Base-by-base conservation (phyloP, 2,797 vertebrate genomes). In the Amphiprion clarkii region DNA sequence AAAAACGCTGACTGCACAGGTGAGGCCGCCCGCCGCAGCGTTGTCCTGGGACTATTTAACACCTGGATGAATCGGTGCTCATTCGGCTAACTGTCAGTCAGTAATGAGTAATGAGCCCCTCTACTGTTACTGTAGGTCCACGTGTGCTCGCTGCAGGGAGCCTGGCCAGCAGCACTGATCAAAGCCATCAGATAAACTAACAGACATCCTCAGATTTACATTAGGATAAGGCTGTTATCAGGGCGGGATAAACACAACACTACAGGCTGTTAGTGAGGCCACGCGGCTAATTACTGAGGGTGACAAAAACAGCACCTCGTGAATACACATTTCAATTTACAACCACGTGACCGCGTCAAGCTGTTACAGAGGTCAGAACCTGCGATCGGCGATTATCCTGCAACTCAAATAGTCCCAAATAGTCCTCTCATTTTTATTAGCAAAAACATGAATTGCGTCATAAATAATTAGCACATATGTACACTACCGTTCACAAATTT, bases 291-390 rank as follows among this genome's bases (percentile, higher is more conserved):
- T 93, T 81, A 76, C 79, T 48, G 13, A 36, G 53, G 89, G 89
- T 86, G 89, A 73, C 85, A 83, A 78, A 88, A 78, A 27, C 76
- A 21, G 10, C 89, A 93, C 93, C 88, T 89, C 36, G 73, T 10
- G 59, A 90, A 89, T 70, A 90, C 88, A 88, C 93, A 70, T 53
- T 67, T 14, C 17, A n/a, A 71, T 79, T 73, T 59, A 29, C 68
- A 42, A 54, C 29, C 83, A 60, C 52, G 67, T n/a, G 71, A 23
- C 79, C 4, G 6, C 6, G 23, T 16, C 2, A 10, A 7, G 6
- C n/a, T 5, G 29, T 1, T 4, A 48, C 33, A 14, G 1, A 29
- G 12, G 4, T 16, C 6, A 19, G 11, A 17, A 16, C 13, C 17
- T 39, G 40, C 16, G 13, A 13, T 12, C 0, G 4, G 23, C 23